Evolutionary conservation across 2,797 vertebrate genomes (phyloP).

Genomic region (Centropyge bicolor): DNA sequence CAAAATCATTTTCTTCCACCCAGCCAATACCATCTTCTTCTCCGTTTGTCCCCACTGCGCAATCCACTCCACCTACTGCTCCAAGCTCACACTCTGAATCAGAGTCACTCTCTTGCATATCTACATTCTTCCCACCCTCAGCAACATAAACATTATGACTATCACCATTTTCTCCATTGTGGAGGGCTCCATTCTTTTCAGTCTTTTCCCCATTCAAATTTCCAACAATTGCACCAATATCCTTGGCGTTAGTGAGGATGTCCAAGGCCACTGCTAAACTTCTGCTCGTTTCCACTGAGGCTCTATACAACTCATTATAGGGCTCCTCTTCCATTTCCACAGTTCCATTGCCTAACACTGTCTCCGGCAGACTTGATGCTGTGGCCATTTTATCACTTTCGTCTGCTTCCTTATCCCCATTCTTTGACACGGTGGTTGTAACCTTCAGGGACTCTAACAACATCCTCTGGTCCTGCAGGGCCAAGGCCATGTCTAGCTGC

Average conservation of each 20-base stretch:
- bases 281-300: conserved; percentile 93
- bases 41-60: conserved; percentile 68
- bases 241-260: conserved; percentile 92
- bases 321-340: conserved; percentile 91
- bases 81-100: conserved; percentile 89
- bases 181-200: conserved; percentile 83
- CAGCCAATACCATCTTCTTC: conserved; percentile 74
- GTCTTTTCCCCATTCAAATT: conserved; percentile 82
- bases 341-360: conserved; percentile 58
- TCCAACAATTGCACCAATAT: conserved; percentile 88
- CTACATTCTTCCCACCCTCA: conserved; percentile 81
- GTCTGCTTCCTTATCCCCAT: conserved; percentile 84
- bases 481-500: conserved; percentile 98
- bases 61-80: conserved; percentile 91
- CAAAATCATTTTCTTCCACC: conserved; percentile 88
- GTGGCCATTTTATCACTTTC: conserved; percentile 85
- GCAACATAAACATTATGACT: conserved; percentile 62
- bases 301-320: conserved; percentile 91
- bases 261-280: conserved; percentile 95
- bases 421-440: conserved; percentile 93
- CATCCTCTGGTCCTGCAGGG: conserved; percentile 99
- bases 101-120: conserved; percentile 84
- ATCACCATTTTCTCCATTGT: conserved; percentile 77
- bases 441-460: conserved; percentile 97
- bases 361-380: conserved; percentile 79